Evolutionary conservation across 2,113 vertebrate species (phyloP).

Genomic region (Epinephelus cyanopodus): DNA sequence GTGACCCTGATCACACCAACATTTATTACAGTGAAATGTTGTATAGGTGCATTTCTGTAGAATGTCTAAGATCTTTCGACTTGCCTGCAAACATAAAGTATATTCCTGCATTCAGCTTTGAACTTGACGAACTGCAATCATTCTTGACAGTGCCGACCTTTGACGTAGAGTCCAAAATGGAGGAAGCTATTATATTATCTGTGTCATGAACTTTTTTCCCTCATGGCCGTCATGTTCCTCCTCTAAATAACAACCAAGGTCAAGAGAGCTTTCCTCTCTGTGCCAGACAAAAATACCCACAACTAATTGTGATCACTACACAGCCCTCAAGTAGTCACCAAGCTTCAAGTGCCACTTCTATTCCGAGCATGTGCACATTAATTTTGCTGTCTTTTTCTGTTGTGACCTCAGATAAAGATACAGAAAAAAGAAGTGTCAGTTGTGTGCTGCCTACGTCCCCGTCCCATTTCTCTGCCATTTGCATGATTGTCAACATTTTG

Average conservation of each 20-base stretch:
- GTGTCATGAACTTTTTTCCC: neutral
- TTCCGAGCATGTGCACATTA: neutral
- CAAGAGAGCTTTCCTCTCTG: neutral
- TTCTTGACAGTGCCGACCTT: neutral
- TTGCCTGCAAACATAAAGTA: neutral
- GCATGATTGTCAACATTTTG: conserved; percentile 69
- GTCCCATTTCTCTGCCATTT: conserved; percentile 48
- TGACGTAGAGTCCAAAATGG: neutral
- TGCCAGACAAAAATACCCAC: neutral
- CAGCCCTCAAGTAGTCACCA: neutral
- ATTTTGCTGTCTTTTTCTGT: neutral
- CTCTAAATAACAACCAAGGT: conserved; percentile 3
- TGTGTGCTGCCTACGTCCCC: conserved; percentile 28
- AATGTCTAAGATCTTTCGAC: neutral
- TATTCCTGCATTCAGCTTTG: neutral
- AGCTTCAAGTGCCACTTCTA: neutral
- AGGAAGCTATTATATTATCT: neutral
- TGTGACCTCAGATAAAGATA: neutral
- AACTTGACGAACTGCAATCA: neutral
- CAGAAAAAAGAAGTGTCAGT: neutral
- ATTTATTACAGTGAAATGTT: neutral
- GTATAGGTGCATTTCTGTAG: neutral
- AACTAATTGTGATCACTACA: neutral
- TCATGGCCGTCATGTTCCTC: neutral
- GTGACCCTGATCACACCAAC: neutral